These are phyloP conservation scores for Vireo griseus DNA, from an alignment of 2,797 vertebrate genomes.

Conservation along the genomic window DNA sequence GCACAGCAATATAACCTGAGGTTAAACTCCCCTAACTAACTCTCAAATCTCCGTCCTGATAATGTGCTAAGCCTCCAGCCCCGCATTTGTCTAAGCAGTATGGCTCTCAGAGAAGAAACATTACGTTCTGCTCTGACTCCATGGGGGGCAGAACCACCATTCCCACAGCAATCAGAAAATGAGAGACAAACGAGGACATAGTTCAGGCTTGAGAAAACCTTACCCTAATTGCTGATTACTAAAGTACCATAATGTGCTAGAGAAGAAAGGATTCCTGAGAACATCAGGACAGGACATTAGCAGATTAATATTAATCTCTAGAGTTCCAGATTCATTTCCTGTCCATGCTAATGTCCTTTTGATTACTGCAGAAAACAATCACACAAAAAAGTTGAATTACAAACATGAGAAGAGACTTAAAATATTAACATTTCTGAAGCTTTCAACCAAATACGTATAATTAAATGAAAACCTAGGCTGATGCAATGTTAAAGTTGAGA, in stretches of 20 bases:
- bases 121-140: slow-evolving; percentile 48
- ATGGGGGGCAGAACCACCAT: slow-evolving; percentile 27
- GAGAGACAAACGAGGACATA: slow-evolving; percentile 55
- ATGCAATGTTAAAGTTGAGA: slow-evolving; percentile 60
- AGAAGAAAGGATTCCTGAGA: slow-evolving; percentile 68
- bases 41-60: not conserved
- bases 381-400: slow-evolving; percentile 70
- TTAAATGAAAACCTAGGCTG: slow-evolving; percentile 72
- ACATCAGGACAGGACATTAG: slow-evolving; percentile 73
- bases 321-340: slow-evolving; percentile 78
- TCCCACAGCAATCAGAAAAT: slow-evolving; percentile 59
- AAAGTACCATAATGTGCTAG: slow-evolving; percentile 59
- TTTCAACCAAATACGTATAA: slow-evolving; percentile 71
- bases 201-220: slow-evolving; percentile 58
- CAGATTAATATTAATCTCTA: slow-evolving; percentile 80
- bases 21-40: not conserved
- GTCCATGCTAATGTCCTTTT: slow-evolving; percentile 74
- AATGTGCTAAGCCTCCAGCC: not conserved
- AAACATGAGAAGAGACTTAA: slow-evolving; percentile 74
- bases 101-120: not conserved
- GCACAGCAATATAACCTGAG: not conserved
- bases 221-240: slow-evolving; percentile 67
- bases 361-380: slow-evolving; percentile 74
- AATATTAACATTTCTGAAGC: slow-evolving; percentile 76
- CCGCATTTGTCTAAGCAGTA: not conserved